Evolutionary conservation across 92 coral and sea anemone genomes (phyloP), one percentile per base, ranked within the genome.

Genomic region (Blastomussa wellsi): DNA sequence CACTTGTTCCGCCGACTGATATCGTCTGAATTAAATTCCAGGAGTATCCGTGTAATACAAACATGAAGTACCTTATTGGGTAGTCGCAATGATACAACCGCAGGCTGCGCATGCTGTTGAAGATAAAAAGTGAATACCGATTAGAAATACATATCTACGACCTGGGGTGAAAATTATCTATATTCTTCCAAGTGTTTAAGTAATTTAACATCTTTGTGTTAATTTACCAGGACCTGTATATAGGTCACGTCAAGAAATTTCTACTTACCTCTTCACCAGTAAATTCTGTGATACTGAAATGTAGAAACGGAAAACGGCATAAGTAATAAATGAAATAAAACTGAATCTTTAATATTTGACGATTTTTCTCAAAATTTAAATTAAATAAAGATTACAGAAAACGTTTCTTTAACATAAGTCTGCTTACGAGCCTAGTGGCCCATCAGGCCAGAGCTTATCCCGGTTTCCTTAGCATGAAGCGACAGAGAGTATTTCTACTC

Each of bases 81-180:
- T 26, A 96, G 92, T 86, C 99, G 89, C 57, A 91, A 92, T 14
- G 98, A 91, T 8, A 96, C 98, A 16, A 94, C 94, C 32, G 97
- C 94, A 14, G 98, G 99, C 74, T 96, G 99, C 69, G 95, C 92
- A 57, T 93, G 99, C 93, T 88, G 83, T 57, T 44, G 42, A 62
- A 24, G 53, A 86, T 24, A 78, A 15, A 36, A 74, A 38, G 20
- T 2, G 68, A 1, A 62, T 11, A 62, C 10, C 1, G 65, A 57
- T 22, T 57, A 57, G 65, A 57, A 57, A 57, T 29, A 2, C 65
- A 22, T 22, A 24, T 57, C 62, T 26, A 57, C 1, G 26, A 57
- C 22, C 65, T 57, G 65, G 29, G 10, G 65, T 57, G 17, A 57
- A 57, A 57, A 17, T 51, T 6, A 44, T 44, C 6, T 6, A 44